Evolutionary conservation across 2,888 invertebrate species (phyloP), one percentile per base, ranked within the genome.

Genomic region (Drosophila ustulata): DNA sequence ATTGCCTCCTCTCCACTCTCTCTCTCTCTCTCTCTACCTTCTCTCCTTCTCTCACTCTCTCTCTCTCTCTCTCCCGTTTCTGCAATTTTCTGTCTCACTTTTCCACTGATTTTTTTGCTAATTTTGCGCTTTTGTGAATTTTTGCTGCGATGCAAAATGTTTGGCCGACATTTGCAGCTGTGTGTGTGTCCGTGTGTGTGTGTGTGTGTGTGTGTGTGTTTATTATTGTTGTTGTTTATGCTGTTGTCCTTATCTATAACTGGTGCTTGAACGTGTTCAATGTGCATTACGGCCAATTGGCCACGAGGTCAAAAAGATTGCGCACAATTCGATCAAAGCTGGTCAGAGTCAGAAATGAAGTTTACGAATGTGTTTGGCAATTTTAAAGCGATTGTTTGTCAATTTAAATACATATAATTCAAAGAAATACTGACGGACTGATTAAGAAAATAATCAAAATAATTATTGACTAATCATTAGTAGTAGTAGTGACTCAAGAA

Each of bases 81-180:
- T 7, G 4, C 30, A 30, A 30, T 34, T 13, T 57, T 39, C 56
- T n/a, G 11, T 11, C n/a, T 11, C 34, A 37, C 37, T 37, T n/a
- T 34, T 23, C 45, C n/a, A 32, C 32, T 4, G 23, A 43, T 18
- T 46, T 13, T 13, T 63, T 41, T 68, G 75, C 66, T 68, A 65
- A 75, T 75, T 71, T 71, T 71, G 74, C 75, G 66, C 66, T 75
- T 75, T 70, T 66, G 50, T 56, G 47, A 71, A 75, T 66, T 75
- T 75, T 75, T 56, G 74, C 57, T 56, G 64, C 41, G 18, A 25
- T 65, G 52, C 52, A 57, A 66, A 71, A 61, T 53, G 62, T 73
- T 69, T 43, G 47, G 51, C 56, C 26, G 37, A 46, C 34, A 67
- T 58, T 62, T 66, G 32, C 43, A 26, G 50, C 39, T 7, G 5